Base-by-base conservation (phyloP, 2,888 invertebrate genomes). In the Leptopilina drosophilae region DNA sequence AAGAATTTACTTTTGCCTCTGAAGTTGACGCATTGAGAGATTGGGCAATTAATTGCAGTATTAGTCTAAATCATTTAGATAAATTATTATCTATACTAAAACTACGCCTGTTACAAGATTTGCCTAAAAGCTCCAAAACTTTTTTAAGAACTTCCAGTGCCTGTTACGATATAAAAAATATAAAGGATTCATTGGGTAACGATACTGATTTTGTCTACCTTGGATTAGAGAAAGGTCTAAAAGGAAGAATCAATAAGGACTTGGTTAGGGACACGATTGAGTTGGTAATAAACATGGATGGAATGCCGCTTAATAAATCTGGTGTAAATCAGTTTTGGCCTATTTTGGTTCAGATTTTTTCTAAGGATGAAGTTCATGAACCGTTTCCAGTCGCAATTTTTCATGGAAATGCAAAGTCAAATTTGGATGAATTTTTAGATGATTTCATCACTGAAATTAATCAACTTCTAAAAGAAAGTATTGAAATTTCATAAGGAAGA, bases 361-460 rank as follows among this genome's bases (percentile, higher is more conserved):
- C 42, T 69, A 40, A 81, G 12, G 42, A 49, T 14, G 81, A 81
- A 64, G 8, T 82, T 9, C 84, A 84, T 78, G 79, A 78, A 77
- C 84, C 83, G 26, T 84, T 85, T 77, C 46, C 77, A 26, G 80
- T 83, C 2, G 82, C 80, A 11, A 66, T 83, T 42, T 85, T 81
- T 75, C 76, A 76, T 46, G 82, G 84, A 9, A 64, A 62, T 9
- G 67, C 20, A 20, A 20, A 83, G 76, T 82, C 83, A 5, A 75
- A 80, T 66, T 66, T 83, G 5, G 49, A 81, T 40, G 73, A 76
- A 9, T 82, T 78, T 73, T 81, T 82, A 40, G 7, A 77, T 76
- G 76, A 80, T 12, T 81, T 84, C 26, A 78, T 84, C 5, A 56
- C 75, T 2, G 82, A 84, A 81, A 42, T 83, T 0, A 82, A 83